Evolutionary conservation across 2,797 vertebrate genomes (phyloP), one percentile per base, ranked within the genome.

Genomic region (Epinephelus malabaricus): DNA sequence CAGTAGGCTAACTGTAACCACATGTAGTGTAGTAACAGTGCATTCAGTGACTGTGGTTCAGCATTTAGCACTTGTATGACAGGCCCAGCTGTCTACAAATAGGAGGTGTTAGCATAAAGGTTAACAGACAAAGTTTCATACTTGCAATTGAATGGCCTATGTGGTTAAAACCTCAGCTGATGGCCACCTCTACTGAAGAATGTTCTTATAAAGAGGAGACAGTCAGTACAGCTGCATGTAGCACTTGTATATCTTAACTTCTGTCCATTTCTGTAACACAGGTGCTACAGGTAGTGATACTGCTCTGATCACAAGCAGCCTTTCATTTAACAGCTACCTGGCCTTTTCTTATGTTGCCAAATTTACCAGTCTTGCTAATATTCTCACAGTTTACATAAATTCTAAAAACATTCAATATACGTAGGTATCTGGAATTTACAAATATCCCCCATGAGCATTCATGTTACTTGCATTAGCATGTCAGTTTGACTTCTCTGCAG

Each of bases 1-100:
- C 67, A 45, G 30, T 47, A 59, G 53, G 25, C 5, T 70, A 61
- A 83, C 51, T 55, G 49, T 62, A 77, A 71, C 73, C 73, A 55
- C 56, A 63, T 6, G 0, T 30, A 6, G 21, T 82, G 73, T 38
- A 64, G 15, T n/a, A 15, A 43, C 18, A 7, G 6, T n/a, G 18
- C 1, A 8, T 63, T 65, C 58, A 19, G 55, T 43, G 5, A 17
- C 54, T 55, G 65, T 76, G 79, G 79, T 82, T 79, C 18, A 61
- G 23, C 40, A 12, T 14, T 61, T 18, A 62, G 59, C 3, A 5
- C 12, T 30, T 64, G 40, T 53, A 58, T 38, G 43, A 60, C 46
- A 61, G 68, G 51, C 65, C 55, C 30, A 50, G 51, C 65, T 14
- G 66, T 68, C 70, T 7, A 30, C 66, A 69, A 75, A 81, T 69